Evolutionary conservation across 2,113 vertebrate genomes (phyloP).

Genomic region (Misgurnus anguillicaudatus): DNA sequence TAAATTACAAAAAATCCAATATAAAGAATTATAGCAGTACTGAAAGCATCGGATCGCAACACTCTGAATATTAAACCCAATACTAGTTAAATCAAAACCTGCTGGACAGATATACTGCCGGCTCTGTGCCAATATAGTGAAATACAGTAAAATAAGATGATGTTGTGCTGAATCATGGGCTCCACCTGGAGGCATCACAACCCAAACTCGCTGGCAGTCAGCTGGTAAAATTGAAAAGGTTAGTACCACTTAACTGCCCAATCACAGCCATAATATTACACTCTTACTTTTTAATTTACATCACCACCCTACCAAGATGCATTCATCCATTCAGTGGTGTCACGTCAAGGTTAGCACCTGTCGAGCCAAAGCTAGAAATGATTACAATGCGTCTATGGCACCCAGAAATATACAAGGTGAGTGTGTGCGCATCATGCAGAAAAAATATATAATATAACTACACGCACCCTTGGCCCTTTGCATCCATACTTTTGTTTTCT

Average conservation of each 20-base stretch:
- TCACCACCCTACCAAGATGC: constrained; percentile 28
- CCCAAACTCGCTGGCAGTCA: constrained; percentile 14
- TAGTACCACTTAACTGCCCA: constrained; percentile 41
- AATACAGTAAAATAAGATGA: background rate
- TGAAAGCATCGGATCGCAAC: too few relatives aligned
- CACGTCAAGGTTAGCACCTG: constrained; percentile 52
- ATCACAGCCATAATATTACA: constrained; percentile 47
- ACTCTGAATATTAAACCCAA: too few relatives aligned
- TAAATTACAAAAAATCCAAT: too few relatives aligned
- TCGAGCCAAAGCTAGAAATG: constrained; percentile 27
- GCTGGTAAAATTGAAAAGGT: constrained; percentile 17
- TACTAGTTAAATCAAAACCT: background rate
- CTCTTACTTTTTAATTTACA: constrained; percentile 53
- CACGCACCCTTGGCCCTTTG: too few relatives aligned
- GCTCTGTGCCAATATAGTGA: background rate
- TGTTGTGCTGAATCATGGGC: constrained; percentile 31
- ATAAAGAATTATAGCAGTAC: too few relatives aligned
- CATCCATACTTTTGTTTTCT: too few relatives aligned
- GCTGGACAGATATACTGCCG: background rate
- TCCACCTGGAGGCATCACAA: constrained; percentile 40
- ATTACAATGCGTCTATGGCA: constrained; percentile 20
- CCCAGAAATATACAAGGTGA: background rate
- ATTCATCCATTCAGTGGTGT: constrained; percentile 37
- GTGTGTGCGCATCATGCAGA: background rate
- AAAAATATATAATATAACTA: too few relatives aligned